Evolutionary conservation across 2,888 invertebrate species (phyloP), one percentile per base, ranked within the genome.

Genomic region (Acrobeloides nanus): DNA sequence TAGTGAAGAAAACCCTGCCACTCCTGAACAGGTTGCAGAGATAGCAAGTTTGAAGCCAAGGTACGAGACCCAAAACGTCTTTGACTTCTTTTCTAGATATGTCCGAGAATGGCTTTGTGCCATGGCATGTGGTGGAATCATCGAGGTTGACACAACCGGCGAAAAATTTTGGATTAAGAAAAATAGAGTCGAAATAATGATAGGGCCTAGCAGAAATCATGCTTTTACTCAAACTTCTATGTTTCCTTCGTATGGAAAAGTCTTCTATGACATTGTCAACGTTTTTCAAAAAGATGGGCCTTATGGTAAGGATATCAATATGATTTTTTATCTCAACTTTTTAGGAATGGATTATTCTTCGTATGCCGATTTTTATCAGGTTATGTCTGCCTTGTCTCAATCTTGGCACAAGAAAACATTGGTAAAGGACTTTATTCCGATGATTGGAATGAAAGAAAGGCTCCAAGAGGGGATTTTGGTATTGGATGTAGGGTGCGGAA

Each of bases 401-500:
- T 25, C 57, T 2, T 40, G 58, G 46, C 66, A 65, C 46, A 46
- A 51, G 25, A 51, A 59, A 24, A 60, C 63, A 38, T 46, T 66
- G n/a, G 29, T 65, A 21, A 33, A 48, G 10, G 57, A 63, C 10
- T 45, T 62, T 44, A 35, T 66, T 15, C 64, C 64, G 0, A 34
- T 51, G 26, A 55, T 50, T 15, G 50, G 51, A 1, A 43, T 59
- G 50, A 26, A 42, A 10, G 49, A 48, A 1, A 34, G 32, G 18
- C 45, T 59, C 18, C 26, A 39, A 8, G 20, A 39, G 8, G 66
- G 64, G 12, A 37, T 43, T 25, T 48, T 53, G 43, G 53, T 55
- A 6, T 47, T 67, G 29, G 66, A 66, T 42, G 61, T 67, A 15
- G 66, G 65, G 10, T 66, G 66, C 40, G 65, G 66, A 2, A 51